These are phyloP conservation scores for Panonychus citri DNA, from an alignment of 1,140 invertebrate species.

Conservation along the genomic window DNA sequence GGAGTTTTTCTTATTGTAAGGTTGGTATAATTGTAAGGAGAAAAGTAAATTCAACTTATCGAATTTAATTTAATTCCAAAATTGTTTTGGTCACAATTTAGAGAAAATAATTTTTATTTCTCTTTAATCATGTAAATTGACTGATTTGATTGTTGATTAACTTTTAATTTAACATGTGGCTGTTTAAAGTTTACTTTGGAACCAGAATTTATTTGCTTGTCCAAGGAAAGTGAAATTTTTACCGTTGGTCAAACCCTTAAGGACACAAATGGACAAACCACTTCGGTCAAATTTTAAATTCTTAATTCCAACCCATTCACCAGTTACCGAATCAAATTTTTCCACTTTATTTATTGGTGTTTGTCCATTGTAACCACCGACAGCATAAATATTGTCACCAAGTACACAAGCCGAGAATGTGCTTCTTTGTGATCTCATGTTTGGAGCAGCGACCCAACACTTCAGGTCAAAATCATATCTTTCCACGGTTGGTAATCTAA, in stretches of 20 bases:
- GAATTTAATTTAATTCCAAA: no score
- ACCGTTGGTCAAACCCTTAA: background rate
- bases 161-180: no score
- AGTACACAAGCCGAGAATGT: constrained; percentile 16
- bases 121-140: no score
- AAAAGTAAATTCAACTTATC: no score
- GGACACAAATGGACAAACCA: background rate
- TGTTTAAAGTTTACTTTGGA: no score
- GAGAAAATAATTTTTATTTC: no score
- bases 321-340: background rate
- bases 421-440: constrained; percentile 9
- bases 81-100: no score
- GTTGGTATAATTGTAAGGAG: no score
- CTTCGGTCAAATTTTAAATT: background rate
- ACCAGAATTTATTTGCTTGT: background rate
- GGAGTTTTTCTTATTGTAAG: no score
- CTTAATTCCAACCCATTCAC: background rate
- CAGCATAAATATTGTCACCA: constrained; percentile 3
- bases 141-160: no score
- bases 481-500: constrained; percentile 10
- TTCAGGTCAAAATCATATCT: constrained; percentile 8
- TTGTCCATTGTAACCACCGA: constrained; percentile 7
- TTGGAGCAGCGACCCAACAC: constrained; percentile 5
- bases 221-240: background rate
- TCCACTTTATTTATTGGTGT: background rate